These are phyloP conservation scores for Aegotheles bennettii DNA, from an alignment of 2,113 vertebrate genomes.

Conservation along the genomic window DNA sequence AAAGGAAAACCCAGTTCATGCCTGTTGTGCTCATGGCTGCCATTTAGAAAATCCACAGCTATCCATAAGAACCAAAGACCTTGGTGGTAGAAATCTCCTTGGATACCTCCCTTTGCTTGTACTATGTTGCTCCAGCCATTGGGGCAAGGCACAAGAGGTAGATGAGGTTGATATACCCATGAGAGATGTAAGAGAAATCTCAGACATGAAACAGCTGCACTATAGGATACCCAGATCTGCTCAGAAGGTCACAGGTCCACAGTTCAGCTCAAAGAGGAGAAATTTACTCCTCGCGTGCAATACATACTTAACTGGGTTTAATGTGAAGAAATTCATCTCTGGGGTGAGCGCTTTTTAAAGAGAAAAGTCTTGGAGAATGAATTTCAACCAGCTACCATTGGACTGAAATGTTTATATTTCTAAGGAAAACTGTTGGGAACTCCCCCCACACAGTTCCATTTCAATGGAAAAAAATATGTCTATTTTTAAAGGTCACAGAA, in stretches of 20 bases:
- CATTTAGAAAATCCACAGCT: background rate
- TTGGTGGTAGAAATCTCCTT: background rate
- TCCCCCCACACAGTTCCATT: background rate
- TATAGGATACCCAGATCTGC: background rate
- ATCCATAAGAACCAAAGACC: background rate
- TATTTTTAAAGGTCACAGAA: background rate
- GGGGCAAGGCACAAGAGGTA: background rate
- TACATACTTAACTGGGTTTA: conserved; percentile 54
- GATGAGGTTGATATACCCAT: background rate
- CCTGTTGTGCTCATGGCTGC: background rate
- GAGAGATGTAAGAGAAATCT: background rate
- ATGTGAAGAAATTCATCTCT: conserved; percentile 57
- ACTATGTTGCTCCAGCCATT: background rate
- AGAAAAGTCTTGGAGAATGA: background rate
- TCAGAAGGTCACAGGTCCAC: background rate
- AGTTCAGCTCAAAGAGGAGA: conserved; percentile 29
- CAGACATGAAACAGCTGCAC: background rate
- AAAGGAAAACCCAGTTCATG: background rate
- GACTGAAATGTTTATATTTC: conserved; percentile 2
- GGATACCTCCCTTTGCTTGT: background rate
- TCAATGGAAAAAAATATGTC: background rate
- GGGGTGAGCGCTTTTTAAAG: background rate
- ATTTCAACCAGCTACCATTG: conserved; percentile 17
- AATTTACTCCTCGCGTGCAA: conserved; percentile 6
- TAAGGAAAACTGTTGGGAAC: background rate